Conservation (phyloP, 1,140 invertebrate genomes). For the Drosophila azteca region DNA sequence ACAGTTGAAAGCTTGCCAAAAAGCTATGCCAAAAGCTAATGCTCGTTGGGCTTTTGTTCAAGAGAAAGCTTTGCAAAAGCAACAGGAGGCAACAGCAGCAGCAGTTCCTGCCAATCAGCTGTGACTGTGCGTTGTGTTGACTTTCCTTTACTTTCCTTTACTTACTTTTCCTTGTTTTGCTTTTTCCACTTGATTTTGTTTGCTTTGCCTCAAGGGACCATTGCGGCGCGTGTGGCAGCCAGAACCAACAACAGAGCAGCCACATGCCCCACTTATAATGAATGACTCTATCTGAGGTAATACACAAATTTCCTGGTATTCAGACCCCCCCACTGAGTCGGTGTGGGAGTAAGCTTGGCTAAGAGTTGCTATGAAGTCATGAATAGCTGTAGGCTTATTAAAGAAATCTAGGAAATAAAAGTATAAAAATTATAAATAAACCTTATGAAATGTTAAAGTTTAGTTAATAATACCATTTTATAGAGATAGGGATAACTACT, state of each 20-base stretch:
- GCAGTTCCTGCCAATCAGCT: conserved; percentile 45
- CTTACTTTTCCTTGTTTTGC: conserved; percentile 8
- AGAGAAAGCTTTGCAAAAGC: conserved; percentile 18
- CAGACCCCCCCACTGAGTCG: neutral
- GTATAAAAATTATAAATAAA: too few relatives aligned
- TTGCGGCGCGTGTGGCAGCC: neutral
- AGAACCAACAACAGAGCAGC: conserved; percentile 7
- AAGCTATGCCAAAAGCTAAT: conserved; percentile 3
- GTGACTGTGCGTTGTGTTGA: conserved; percentile 11
- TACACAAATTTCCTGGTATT: neutral
- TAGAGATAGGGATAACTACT: too few relatives aligned
- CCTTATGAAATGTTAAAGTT: too few relatives aligned
- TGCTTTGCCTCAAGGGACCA: conserved; percentile 30
- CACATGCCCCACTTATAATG: conserved; percentile 4
- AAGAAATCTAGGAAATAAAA: too few relatives aligned
- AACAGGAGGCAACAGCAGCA: conserved; percentile 53
- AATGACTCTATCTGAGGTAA: conserved; percentile 18
- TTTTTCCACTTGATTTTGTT: conserved; percentile 39
- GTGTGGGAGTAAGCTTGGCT: neutral
- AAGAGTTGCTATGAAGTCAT: neutral
- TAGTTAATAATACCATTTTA: too few relatives aligned
- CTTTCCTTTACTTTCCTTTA: conserved; percentile 1
- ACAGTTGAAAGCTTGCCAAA: conserved; percentile 15
- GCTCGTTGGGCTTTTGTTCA: too few relatives aligned
- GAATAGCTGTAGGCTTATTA: too few relatives aligned